A percentile compares a stretch with the other conserved stretches of the same genome.
phyloP scores from a whole-genome alignment of 1,140 invertebrate genomes.

The Mizuhopecten yessoensis region DNA sequence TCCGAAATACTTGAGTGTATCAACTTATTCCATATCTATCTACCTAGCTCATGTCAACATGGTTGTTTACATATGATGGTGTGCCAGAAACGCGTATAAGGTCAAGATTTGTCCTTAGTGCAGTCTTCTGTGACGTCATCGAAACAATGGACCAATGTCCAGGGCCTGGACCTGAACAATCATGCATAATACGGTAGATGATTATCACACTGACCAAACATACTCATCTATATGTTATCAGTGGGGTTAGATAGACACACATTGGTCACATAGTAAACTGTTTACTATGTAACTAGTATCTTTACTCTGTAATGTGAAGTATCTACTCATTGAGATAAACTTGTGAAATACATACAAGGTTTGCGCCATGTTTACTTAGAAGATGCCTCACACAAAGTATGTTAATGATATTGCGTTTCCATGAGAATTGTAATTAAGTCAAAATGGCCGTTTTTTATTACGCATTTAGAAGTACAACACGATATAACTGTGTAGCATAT shows the following conservation, averaged over 20 bases:
- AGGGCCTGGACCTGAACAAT: not conserved
- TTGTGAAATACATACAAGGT: not conserved
- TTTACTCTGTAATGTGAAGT: constrained; percentile 1
- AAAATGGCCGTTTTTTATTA: too few species aligned
- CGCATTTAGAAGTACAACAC: too few species aligned
- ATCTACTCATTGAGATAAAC: not conserved
- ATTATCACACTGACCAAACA: not conserved
- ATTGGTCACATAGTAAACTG: constrained; percentile 21
- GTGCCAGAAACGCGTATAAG: too few species aligned
- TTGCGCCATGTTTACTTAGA: not conserved
- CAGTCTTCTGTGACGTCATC: not conserved
- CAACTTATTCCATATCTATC: too few species aligned
- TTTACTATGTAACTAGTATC: constrained; percentile 6
- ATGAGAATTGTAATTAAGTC: not conserved
- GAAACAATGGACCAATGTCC: constrained; percentile 6
- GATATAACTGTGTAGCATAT: too few species aligned
- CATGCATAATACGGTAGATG: not conserved
- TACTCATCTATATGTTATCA: not conserved
- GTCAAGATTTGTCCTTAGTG: too few species aligned
- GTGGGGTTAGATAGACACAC: not conserved
- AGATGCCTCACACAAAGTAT: not conserved
- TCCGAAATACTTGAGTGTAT: too few species aligned
- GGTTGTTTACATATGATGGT: too few species aligned
- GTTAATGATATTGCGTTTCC: not conserved
- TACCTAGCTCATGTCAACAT: too few species aligned